phyloP scores from a whole-genome alignment of 2,113 vertebrate species.

The Festucalex cinctus region DNA sequence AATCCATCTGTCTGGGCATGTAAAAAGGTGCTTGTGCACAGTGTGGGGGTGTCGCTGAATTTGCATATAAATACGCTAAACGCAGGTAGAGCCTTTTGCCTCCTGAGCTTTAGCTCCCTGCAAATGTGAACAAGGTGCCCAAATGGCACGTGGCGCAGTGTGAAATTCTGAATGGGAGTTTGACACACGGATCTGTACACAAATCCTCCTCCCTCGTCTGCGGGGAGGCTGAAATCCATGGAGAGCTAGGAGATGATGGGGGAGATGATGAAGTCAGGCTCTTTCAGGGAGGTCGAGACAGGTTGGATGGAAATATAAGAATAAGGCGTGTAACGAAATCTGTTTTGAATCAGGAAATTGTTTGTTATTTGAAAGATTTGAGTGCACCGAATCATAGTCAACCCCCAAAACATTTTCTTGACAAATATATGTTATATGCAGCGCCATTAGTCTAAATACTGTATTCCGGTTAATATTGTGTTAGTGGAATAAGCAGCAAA shows the following conservation, averaged over 20 bases:
- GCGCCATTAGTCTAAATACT: too few relatives aligned
- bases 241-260: slow-evolving; percentile 24
- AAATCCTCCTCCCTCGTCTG: slow-evolving; percentile 29
- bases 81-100: background rate
- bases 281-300: background rate
- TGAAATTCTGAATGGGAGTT: slow-evolving; percentile 28
- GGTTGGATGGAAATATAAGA: slow-evolving; percentile 9
- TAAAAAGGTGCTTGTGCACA: slow-evolving; percentile 5
- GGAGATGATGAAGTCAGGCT: slow-evolving; percentile 21
- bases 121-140: slow-evolving; percentile 8
- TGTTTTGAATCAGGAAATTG: too few relatives aligned
- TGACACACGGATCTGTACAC: slow-evolving; percentile 25
- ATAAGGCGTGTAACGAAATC: background rate
- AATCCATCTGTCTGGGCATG: slow-evolving; percentile 3
- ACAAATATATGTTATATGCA: too few relatives aligned
- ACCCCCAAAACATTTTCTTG: too few relatives aligned
- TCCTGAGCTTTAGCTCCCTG: background rate
- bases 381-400: too few relatives aligned
- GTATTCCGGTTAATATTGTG: too few relatives aligned
- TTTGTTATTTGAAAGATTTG: too few relatives aligned
- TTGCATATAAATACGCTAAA: slow-evolving; percentile 26
- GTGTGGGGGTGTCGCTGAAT: slow-evolving; percentile 14
- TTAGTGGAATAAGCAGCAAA: too few relatives aligned
- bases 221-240: slow-evolving; percentile 18
- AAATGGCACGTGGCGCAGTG: slow-evolving; percentile 18